These are phyloP conservation scores for Ataeniobius toweri DNA, from an alignment of 2,797 vertebrate species.

Conservation along the genomic window DNA sequence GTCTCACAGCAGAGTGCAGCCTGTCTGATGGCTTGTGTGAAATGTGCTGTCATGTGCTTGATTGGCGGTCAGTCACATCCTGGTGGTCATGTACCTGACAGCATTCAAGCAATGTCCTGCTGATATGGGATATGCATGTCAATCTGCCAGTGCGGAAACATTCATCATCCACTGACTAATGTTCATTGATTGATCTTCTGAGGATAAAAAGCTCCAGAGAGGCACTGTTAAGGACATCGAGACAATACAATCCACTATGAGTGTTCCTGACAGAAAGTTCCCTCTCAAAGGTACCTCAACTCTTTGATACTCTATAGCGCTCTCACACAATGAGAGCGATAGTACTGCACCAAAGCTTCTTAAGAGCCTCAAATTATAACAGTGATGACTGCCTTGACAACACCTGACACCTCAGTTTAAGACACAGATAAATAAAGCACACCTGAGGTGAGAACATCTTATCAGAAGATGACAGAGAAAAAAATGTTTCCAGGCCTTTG, in stretches of 20 bases:
- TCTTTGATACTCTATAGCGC: slow-evolving; percentile 51
- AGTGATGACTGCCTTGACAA: slow-evolving; percentile 20
- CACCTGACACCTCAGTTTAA: slow-evolving; percentile 22
- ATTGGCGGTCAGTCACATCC: slow-evolving; percentile 40
- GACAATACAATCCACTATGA: slow-evolving; percentile 36
- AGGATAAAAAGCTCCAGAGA: slow-evolving; percentile 60
- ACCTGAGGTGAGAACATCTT: slow-evolving; percentile 10
- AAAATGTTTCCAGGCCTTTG: neutral
- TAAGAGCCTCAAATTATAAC: slow-evolving; percentile 12
- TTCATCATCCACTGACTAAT: slow-evolving; percentile 71
- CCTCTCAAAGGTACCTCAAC: slow-evolving; percentile 24
- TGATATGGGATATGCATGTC: slow-evolving; percentile 62
- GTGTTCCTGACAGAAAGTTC: slow-evolving; percentile 52
- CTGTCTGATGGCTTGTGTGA: slow-evolving; percentile 29
- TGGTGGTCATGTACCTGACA: slow-evolving; percentile 18
- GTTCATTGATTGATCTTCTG: slow-evolving; percentile 68
- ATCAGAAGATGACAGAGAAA: slow-evolving; percentile 8
- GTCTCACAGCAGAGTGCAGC: slow-evolving; percentile 24
- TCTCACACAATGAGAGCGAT: slow-evolving; percentile 45
- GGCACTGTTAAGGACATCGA: slow-evolving; percentile 40
- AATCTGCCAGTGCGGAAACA: slow-evolving; percentile 56
- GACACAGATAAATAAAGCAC: slow-evolving; percentile 27
- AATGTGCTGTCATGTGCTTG: slow-evolving; percentile 27
- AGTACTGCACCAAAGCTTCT: slow-evolving; percentile 14
- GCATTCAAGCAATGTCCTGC: slow-evolving; percentile 30